Evolutionary conservation across 2,797 vertebrate genomes (phyloP), one percentile per base, ranked within the genome.

Genomic region (Lithobates sylvaticus): DNA sequence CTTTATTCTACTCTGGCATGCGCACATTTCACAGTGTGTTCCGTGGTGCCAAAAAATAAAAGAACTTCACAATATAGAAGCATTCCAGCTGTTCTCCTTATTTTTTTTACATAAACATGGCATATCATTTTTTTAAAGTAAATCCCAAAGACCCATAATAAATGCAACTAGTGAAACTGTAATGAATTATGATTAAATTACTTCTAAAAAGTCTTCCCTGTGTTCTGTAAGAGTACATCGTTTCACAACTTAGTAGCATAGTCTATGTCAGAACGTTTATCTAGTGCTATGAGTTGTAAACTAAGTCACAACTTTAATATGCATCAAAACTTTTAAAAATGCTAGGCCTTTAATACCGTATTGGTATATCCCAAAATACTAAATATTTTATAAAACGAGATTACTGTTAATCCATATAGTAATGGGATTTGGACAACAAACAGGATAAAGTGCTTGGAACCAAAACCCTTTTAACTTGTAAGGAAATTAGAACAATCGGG

Each of bases 21-120:
- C 70, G 44, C 68, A 69, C 78, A 81, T 71, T 54, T 81, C 65
- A 71, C 67, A 71, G 70, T 47, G 54, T 81, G 29, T 69, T 36
- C 10, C 36, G 68, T 29, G 39, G 69, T 71, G 78, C 78, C 78
- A 80, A 70, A 47, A 54, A 69, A 69, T 27, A 81, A 81, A 70
- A 71, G 78, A 44, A 54, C 44, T 81, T 18, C 36, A 36, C 67
- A 54, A 71, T 58, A 58, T 54, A 54, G 78, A 71, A 81, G 47
- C 27, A 67, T 78, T 78, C 76, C 76, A 80, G 67, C 67, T 81
- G 78, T 71, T 69, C 65, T 29, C 23, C 70, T 67, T 79, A n/a
- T 36, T 29, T 21, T 80, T 67, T 80, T 36, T 72, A 54, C n/a
- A 72, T 72, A 61, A 61, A 72, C 79, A 81, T 81, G 29, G 69